Conservation (phyloP, 2,888 invertebrate species). For the Lepidochitona cinerea region DNA sequence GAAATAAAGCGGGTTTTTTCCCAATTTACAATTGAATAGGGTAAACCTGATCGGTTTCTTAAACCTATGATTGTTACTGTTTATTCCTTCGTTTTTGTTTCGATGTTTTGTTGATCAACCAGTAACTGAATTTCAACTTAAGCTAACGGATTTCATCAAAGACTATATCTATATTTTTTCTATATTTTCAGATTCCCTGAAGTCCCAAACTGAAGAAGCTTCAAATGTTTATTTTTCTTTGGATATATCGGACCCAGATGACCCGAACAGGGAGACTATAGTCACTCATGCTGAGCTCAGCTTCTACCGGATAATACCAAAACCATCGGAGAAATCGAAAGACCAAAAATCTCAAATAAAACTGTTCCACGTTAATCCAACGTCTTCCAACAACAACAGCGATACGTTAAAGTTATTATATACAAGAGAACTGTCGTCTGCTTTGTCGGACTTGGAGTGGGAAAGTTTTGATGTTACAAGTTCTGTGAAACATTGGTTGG, state of each 20-base stretch:
- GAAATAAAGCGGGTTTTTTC: too few relatives aligned
- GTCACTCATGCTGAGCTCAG: slow-evolving; percentile 3
- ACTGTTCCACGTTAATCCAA: neutral
- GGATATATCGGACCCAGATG: slow-evolving; percentile 31
- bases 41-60: too few relatives aligned
- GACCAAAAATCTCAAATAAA: neutral
- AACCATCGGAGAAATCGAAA: neutral
- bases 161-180: neutral
- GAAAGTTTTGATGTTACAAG: slow-evolving; percentile 8
- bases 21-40: too few relatives aligned
- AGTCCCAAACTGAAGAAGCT: neutral
- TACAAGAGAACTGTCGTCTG: neutral
- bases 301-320: neutral
- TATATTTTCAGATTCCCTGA: neutral
- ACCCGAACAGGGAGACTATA: slow-evolving; percentile 21
- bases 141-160: too few relatives aligned
- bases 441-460: slow-evolving; percentile 7
- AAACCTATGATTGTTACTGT: too few relatives aligned
- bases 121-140: neutral
- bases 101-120: neutral
- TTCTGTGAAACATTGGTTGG: slow-evolving; percentile 12
- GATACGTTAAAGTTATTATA: neutral
- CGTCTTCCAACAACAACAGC: neutral
- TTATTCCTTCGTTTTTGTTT: too few relatives aligned
- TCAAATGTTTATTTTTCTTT: slow-evolving; percentile 23